These are phyloP conservation scores for Choloepus didactylus DNA, from an alignment of 2,797 vertebrate genomes.

Conservation along the genomic window DNA sequence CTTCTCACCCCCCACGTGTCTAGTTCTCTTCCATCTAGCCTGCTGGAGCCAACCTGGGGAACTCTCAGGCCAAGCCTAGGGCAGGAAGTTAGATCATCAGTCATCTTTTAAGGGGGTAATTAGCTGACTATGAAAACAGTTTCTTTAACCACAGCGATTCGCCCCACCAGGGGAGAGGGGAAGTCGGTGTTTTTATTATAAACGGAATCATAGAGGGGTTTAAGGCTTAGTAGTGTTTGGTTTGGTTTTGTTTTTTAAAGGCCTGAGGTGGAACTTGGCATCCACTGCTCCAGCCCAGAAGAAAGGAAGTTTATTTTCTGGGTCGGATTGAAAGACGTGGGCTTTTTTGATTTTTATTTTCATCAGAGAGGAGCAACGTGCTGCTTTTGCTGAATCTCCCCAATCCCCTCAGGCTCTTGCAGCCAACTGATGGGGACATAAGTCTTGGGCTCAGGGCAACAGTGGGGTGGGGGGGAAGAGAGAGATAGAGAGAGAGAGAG, in stretches of 20 bases:
- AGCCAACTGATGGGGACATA: neutral
- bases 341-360: conserved; percentile 73
- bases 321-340: conserved; percentile 70
- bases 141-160: conserved; percentile 86
- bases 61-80: conserved; percentile 83
- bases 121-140: conserved; percentile 91
- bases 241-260: conserved; percentile 83
- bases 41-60: conserved; percentile 52
- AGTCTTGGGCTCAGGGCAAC: neutral
- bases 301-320: conserved; percentile 79
- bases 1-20: neutral
- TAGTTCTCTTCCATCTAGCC: neutral
- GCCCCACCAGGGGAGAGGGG: conserved; percentile 77
- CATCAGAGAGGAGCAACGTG: neutral
- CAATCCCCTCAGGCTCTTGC: neutral
- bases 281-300: conserved; percentile 73
- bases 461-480: neutral
- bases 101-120: conserved; percentile 90
- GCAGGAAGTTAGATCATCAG: conserved; percentile 90
- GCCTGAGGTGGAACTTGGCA: conserved; percentile 84
- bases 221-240: conserved; percentile 81
- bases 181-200: conserved; percentile 84
- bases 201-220: conserved; percentile 83
- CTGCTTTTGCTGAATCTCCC: neutral
- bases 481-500: too few species aligned